Evolutionary conservation across 2,888 invertebrate genomes (phyloP), one percentile per base, ranked within the genome.

Genomic region (Mylabris sibirica): DNA sequence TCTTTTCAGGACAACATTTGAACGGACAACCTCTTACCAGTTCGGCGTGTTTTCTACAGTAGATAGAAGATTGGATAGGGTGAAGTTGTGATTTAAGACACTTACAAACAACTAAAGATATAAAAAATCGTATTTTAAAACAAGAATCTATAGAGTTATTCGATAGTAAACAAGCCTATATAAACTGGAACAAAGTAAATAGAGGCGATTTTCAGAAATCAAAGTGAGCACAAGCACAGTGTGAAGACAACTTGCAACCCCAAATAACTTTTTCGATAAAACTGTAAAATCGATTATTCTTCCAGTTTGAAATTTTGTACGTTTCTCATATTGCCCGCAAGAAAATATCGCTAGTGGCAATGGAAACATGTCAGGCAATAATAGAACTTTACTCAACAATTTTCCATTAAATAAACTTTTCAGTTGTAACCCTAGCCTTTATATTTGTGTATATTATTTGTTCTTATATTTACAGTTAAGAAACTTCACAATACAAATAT

Each of bases 1-100:
- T 78, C 68, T 71, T 66, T 59, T 53, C 60, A 66, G 70, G 74
- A 76, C 57, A 57, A 26, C 74, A 75, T 72, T 76, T 66, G 76
- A 76, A 76, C 74, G 77, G 77, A 78, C 77, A 78, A 73, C 71
- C 77, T 77, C 76, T 79, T 77, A 74, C 74, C 74, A 75, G 67
- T 67, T 71, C 65, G 68, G 70, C 59, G 66, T 24, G 12, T 6
- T 57, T n/a, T 65, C 62, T 6, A 26, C 11, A 57, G 8, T 22
- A 57, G 5, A 57, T n/a, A 8, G 26, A 26, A 68, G 66, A 71
- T 71, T 68, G 66, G 65, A 65, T 68, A 53, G 24, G 24, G 24
- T 20, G 20, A n/a, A 64, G 59, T 69, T 65, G 72, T 74, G 72
- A 74, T 74, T 74, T 74, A 74, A 74, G 65, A 71, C 70, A 66